phyloP scores from a whole-genome alignment of 2,113 vertebrate species.

The Zosterops lateralis region DNA sequence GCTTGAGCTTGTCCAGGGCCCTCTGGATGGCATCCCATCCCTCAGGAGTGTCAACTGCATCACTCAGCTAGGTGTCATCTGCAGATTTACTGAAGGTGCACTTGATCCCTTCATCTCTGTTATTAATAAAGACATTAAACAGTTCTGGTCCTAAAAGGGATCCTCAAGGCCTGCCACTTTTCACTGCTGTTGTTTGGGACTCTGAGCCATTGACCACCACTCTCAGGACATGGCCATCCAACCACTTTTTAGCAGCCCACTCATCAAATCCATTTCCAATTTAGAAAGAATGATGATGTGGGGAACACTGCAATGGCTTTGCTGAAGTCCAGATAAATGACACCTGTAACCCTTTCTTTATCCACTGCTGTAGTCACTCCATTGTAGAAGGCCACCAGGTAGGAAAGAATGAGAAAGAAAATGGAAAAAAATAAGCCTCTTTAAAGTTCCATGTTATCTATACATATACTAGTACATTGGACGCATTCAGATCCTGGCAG shows the following conservation, averaged over 20 bases:
- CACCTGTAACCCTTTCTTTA: background rate
- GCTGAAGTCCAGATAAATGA: background rate
- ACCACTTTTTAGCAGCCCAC: background rate
- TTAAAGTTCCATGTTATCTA: background rate
- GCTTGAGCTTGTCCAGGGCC: fast-evolving
- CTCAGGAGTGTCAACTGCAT: background rate
- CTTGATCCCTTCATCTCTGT: background rate
- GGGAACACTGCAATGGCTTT: background rate
- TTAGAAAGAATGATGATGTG: background rate
- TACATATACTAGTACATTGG: background rate
- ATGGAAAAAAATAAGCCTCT: background rate
- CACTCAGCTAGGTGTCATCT: background rate
- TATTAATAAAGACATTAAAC: background rate
- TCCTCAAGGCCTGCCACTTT: too few relatives aligned
- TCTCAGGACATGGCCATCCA: background rate
- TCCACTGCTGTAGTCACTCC: background rate
- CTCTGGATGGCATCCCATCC: background rate
- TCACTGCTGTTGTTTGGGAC: fast-evolving
- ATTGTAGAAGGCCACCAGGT: background rate
- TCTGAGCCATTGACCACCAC: too few relatives aligned
- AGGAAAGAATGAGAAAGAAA: background rate
- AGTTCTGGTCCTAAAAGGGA: background rate
- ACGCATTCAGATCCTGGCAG: background rate
- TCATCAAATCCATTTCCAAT: background rate
- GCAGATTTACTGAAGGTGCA: background rate